Conservation (phyloP, 2,113 vertebrate species). For the Oreochromis aureus region DNA sequence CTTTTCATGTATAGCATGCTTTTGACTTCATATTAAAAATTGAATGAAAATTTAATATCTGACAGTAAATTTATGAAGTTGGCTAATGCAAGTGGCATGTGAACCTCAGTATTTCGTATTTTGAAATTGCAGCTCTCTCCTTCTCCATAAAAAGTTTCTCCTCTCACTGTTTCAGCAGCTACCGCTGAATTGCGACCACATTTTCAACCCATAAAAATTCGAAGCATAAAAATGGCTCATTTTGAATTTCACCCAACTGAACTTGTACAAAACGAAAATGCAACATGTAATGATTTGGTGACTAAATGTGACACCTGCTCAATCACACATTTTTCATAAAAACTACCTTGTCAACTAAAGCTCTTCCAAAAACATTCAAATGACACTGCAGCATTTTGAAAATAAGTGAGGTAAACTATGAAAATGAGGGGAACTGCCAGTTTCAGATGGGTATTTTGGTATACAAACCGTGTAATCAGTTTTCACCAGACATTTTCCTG, state of each 20-base stretch:
- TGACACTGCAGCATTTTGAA: not conserved
- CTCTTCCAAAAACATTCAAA: not conserved
- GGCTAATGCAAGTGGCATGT: not conserved
- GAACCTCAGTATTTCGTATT: not conserved
- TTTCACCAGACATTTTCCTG: slow-evolving; percentile 33
- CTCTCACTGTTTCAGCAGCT: not conserved
- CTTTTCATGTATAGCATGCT: not conserved
- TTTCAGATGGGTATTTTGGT: slow-evolving; percentile 24
- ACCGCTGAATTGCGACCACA: not conserved
- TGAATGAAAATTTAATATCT: not conserved
- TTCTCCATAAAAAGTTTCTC: not conserved
- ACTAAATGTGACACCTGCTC: not conserved
- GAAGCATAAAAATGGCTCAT: not conserved
- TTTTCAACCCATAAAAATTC: not conserved
- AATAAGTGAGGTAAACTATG: not conserved
- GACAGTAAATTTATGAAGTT: not conserved
- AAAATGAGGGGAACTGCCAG: slow-evolving; percentile 16
- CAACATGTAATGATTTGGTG: not conserved
- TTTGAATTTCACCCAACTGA: not conserved
- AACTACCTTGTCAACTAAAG: not conserved
- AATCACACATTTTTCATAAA: not conserved
- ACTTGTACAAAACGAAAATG: not conserved
- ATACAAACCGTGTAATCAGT: slow-evolving; percentile 33
- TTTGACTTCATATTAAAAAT: not conserved
- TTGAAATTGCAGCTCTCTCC: not conserved